These are phyloP conservation scores for Himalopsyche anomala DNA, from an alignment of 2,888 invertebrate species.

Conservation along the genomic window DNA sequence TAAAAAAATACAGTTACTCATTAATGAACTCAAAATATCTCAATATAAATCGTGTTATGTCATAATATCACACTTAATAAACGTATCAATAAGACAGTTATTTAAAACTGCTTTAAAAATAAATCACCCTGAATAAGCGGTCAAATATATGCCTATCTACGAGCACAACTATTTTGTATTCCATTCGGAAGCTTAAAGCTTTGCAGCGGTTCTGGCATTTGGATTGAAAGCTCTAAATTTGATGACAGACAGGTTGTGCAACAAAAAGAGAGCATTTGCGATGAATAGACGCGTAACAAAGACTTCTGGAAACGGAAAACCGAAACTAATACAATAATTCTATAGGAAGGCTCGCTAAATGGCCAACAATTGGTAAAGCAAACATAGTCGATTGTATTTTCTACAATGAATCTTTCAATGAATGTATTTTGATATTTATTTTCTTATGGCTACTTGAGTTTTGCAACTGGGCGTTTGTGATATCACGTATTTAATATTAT, in stretches of 20 bases:
- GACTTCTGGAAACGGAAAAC: conserved; percentile 65
- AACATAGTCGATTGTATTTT: conserved; percentile 61
- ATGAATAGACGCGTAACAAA: conserved; percentile 59
- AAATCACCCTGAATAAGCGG: neutral
- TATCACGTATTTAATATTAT: neutral
- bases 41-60: no score
- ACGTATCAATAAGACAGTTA: no score
- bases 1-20: no score
- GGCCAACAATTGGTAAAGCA: conserved; percentile 64
- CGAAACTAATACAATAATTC: conserved; percentile 64
- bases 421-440: conserved; percentile 52
- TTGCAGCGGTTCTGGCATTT: conserved; percentile 16
- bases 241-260: conserved; percentile 64
- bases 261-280: conserved; percentile 60
- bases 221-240: conserved; percentile 46
- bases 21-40: no score
- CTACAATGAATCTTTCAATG: conserved; percentile 54
- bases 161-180: neutral
- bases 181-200: conserved; percentile 15
- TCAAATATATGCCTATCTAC: neutral
- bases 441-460: conserved; percentile 58
- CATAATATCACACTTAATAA: no score
- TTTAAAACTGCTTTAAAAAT: no score
- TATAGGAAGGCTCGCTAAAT: conserved; percentile 63
- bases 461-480: conserved; percentile 45